Conservation (phyloP, 92 coral and sea anemone species). For the Epizoanthus stellaris region DNA sequence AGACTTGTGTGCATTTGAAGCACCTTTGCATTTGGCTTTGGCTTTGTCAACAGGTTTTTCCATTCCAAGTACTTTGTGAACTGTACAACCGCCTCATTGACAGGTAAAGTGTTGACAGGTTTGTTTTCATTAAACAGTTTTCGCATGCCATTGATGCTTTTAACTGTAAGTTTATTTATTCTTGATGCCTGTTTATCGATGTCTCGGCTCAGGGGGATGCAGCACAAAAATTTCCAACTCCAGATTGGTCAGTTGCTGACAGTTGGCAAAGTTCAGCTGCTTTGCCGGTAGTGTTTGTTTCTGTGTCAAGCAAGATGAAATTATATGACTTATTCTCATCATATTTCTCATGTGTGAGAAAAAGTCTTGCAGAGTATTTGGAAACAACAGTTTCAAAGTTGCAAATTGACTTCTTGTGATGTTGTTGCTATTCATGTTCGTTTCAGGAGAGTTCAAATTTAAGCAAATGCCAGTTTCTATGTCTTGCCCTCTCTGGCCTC, state of each 20-base stretch:
- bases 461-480: constrained; percentile 45
- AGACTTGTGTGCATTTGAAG: constrained; percentile 1
- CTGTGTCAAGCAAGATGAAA: constrained; percentile 63
- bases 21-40: not conserved
- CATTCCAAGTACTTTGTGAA: constrained; percentile 42
- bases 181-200: constrained; percentile 48
- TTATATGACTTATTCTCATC: constrained; percentile 50
- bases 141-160: constrained; percentile 43
- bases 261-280: constrained; percentile 67
- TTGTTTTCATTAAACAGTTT: constrained; percentile 61
- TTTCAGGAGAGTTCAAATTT: not conserved
- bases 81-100: constrained; percentile 43
- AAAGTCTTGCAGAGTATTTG: constrained; percentile 29
- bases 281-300: constrained; percentile 64
- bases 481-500: constrained; percentile 52
- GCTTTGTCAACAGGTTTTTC: constrained; percentile 24
- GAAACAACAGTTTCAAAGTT: constrained; percentile 50
- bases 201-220: constrained; percentile 52
- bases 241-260: constrained; percentile 52
- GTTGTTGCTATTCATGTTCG: not conserved
- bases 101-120: constrained; percentile 45
- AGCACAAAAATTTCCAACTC: constrained; percentile 33
- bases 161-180: constrained; percentile 50
- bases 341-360: constrained; percentile 12
- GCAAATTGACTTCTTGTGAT: constrained; percentile 33